Percentiles rank a stretch among this genome's conserved stretches.
These are phyloP conservation scores for Leucozona laternaria DNA, from an alignment of 2,888 invertebrate genomes.

Conservation along the genomic window DNA sequence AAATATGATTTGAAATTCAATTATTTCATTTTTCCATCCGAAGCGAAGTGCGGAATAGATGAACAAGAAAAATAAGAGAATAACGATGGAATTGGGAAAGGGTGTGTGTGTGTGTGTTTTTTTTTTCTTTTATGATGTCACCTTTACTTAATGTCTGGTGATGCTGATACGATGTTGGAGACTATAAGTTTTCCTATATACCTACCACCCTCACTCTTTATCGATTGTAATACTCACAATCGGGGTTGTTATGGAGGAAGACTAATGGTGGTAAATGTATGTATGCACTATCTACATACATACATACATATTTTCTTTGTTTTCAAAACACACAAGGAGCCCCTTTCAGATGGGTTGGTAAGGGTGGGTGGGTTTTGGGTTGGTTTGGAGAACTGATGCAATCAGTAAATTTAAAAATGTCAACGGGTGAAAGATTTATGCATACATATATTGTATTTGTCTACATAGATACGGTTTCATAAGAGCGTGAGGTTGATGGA, in stretches of 20 bases:
- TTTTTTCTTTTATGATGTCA: slow-evolving; percentile 54
- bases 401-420: slow-evolving; percentile 71
- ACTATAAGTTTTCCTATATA: slow-evolving; percentile 9
- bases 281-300: neutral
- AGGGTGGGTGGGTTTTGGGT: neutral
- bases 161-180: slow-evolving; percentile 42
- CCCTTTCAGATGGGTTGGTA: neutral
- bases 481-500: slow-evolving; percentile 1
- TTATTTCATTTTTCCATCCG: slow-evolving; percentile 47
- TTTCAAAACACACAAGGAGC: slow-evolving; percentile 16
- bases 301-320: slow-evolving; percentile 29
- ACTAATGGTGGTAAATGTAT: slow-evolving; percentile 2
- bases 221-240: slow-evolving; percentile 40
- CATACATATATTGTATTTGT: slow-evolving; percentile 26
- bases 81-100: neutral
- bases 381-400: slow-evolving; percentile 48
- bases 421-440: slow-evolving; percentile 69
- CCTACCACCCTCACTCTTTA: neutral
- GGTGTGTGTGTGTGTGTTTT: neutral
- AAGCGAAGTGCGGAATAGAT: slow-evolving; percentile 12
- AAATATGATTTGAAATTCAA: slow-evolving; percentile 60
- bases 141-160: slow-evolving; percentile 51
- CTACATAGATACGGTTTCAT: neutral
- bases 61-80: neutral
- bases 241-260: slow-evolving; percentile 12